A percentile compares a stretch with the other conserved stretches of the same genome.
phyloP scores from a whole-genome alignment of 1,140 invertebrate genomes.

The Coptotermes formosanus region DNA sequence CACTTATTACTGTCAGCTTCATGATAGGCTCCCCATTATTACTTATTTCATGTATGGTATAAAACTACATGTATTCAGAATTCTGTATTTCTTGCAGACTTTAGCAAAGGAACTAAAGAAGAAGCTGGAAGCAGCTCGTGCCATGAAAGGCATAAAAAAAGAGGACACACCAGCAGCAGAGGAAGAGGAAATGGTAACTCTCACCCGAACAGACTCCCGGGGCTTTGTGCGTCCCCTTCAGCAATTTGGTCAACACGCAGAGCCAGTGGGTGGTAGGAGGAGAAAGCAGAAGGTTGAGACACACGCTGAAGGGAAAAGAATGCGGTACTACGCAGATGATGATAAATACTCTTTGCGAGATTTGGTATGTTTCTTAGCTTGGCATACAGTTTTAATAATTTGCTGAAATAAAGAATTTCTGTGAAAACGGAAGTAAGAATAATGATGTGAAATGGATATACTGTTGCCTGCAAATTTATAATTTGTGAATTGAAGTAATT shows the following conservation, averaged over 20 bases:
- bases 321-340: conserved; percentile 87
- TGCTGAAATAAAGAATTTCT: conserved; percentile 29
- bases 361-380: conserved; percentile 64
- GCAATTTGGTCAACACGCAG: conserved; percentile 31
- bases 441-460: too few relatives aligned
- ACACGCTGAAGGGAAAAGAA: conserved; percentile 69
- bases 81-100: conserved; percentile 46
- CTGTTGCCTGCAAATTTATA: too few relatives aligned
- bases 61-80: background rate
- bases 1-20: background rate
- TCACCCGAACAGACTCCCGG: conserved; percentile 67
- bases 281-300: conserved; percentile 65
- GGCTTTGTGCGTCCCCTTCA: conserved; percentile 48
- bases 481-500: too few relatives aligned
- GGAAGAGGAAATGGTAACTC: conserved; percentile 61
- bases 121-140: conserved; percentile 69
- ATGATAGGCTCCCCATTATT: background rate
- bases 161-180: conserved; percentile 34
- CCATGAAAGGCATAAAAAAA: conserved; percentile 43
- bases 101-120: conserved; percentile 68
- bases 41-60: background rate
- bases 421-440: background rate
- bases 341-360: conserved; percentile 82
- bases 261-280: conserved; percentile 44
- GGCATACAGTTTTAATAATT: background rate